Evolutionary conservation across 2,797 vertebrate species (phyloP).

Genomic region (Dendrocincla tyrannina): DNA sequence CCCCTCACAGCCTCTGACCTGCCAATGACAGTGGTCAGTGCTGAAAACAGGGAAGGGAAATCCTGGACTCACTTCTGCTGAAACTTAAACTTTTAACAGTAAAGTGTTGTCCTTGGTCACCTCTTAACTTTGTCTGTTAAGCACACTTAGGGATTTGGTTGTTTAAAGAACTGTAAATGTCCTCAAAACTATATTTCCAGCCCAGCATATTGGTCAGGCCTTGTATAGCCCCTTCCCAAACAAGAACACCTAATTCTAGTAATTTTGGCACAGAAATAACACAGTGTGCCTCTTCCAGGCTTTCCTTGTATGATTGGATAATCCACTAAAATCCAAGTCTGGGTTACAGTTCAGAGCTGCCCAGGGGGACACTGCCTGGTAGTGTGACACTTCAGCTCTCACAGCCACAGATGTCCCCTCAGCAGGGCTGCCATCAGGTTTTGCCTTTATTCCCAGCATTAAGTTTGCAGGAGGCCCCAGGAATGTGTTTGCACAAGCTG

Average conservation of each 20-base stretch:
- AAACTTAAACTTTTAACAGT: neutral
- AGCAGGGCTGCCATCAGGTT: neutral
- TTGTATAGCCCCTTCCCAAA: neutral
- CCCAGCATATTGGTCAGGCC: neutral
- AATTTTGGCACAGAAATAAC: neutral
- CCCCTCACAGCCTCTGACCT: neutral
- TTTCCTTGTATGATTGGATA: neutral
- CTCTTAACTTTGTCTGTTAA: neutral
- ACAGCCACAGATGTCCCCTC: neutral
- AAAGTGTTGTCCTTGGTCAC: neutral
- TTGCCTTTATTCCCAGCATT: neutral
- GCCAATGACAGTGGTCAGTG: accelerated
- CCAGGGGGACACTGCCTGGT: neutral
- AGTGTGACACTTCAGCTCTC: neutral
- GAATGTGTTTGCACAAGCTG: neutral
- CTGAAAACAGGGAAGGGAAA: neutral
- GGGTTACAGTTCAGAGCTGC: neutral
- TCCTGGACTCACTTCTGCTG: neutral
- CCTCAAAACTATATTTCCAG: neutral
- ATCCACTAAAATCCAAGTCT: neutral
- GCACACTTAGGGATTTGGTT: neutral
- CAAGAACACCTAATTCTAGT: neutral
- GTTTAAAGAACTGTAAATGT: neutral
- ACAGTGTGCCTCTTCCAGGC: neutral
- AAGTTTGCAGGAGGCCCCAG: neutral